phyloP scores from a whole-genome alignment of 30 jellyfish, hydroid and myxozoan genomes.

The Aurelia sp. region DNA sequence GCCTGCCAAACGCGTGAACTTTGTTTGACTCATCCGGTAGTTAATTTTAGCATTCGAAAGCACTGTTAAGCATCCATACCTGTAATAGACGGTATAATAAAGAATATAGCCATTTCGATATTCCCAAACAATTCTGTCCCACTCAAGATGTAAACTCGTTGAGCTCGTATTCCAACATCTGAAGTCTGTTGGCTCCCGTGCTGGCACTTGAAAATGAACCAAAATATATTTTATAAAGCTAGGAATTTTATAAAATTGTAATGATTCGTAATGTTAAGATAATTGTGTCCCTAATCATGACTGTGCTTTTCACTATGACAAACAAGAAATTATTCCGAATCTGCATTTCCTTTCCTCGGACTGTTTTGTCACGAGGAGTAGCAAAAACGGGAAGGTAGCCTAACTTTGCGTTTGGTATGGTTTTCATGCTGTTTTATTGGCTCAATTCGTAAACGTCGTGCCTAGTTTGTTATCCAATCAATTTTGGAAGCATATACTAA shows the following conservation, averaged over 20 bases:
- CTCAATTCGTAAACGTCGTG: too few species aligned
- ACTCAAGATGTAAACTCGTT: conserved; percentile 33
- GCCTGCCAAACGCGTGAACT: too few species aligned
- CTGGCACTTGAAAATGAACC: conserved; percentile 31
- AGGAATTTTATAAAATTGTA: neutral
- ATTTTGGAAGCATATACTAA: neutral
- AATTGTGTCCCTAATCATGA: too few species aligned
- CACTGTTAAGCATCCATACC: conserved; percentile 4
- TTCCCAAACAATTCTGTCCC: conserved; percentile 56
- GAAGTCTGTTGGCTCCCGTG: conserved; percentile 30
- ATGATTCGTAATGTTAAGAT: neutral
- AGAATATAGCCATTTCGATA: conserved; percentile 51
- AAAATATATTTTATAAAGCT: neutral
- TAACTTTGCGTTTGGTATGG: too few species aligned
- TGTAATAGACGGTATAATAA: conserved; percentile 35
- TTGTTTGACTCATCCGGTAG: too few species aligned
- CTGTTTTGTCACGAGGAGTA: too few species aligned
- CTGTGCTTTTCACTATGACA: too few species aligned
- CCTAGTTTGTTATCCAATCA: too few species aligned
- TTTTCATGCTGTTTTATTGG: too few species aligned
- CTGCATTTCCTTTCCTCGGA: too few species aligned
- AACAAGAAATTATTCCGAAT: too few species aligned
- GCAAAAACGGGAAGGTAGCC: too few species aligned
- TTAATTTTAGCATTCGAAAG: neutral
- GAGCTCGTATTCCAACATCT: conserved; percentile 54